Evolutionary conservation across 2,888 invertebrate genomes (phyloP).

Genomic region (Epirrita christyi): DNA sequence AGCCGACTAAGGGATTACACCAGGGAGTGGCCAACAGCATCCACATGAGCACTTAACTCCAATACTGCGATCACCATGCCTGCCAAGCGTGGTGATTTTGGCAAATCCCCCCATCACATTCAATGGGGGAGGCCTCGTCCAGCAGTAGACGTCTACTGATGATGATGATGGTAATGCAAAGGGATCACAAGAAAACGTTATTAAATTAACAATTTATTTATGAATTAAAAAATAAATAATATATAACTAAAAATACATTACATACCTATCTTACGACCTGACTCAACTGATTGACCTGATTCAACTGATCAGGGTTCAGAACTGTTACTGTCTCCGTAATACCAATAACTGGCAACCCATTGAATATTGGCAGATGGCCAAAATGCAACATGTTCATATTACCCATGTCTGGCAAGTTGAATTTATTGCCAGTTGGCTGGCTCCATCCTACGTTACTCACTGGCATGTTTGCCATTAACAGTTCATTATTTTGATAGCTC

Average conservation of each 20-base stretch:
- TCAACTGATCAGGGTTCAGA: constrained; percentile 37
- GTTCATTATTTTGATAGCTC: constrained; percentile 4
- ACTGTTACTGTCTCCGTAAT: constrained; percentile 52
- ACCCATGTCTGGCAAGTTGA: constrained; percentile 11
- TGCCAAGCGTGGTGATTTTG: no score
- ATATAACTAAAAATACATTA: neutral
- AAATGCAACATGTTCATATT: constrained; percentile 38
- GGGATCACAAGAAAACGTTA: no score
- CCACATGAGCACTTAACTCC: no score
- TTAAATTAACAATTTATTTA: neutral
- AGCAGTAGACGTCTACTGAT: no score
- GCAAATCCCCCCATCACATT: no score
- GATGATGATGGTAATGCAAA: no score
- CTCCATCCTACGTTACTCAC: neutral
- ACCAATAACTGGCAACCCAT: constrained; percentile 54
- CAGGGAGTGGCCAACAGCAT: no score
- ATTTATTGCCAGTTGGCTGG: constrained; percentile 22
- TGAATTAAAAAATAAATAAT: neutral
- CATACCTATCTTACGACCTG: no score
- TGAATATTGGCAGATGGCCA: constrained; percentile 49
- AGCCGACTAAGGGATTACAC: no score
- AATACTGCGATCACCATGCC: no score
- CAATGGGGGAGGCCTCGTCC: no score
- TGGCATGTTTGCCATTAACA: constrained; percentile 6
- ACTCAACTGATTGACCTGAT: no score